Base-by-base conservation (phyloP, 1,140 invertebrate genomes). In the Acromyrmex heyeri region DNA sequence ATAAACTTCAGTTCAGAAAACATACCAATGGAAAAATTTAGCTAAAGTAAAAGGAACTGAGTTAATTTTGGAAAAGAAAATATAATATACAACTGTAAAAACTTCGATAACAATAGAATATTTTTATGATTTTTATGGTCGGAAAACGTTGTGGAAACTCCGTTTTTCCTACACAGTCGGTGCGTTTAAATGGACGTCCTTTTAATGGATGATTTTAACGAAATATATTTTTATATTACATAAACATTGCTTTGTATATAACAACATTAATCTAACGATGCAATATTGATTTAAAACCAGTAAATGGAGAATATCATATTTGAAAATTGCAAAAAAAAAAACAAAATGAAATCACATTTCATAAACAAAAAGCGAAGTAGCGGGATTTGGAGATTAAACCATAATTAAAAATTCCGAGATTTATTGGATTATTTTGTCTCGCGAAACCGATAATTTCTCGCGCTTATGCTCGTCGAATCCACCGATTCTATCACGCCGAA, bases 371-470 rank as follows among this genome's bases (percentile, higher is more conserved):
- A 1, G n/a, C 10, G n/a, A 21, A 27, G 18, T 6, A 61, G 12
- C 8, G 0, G n/a, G 34, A 67, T 59, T 24, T 59, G 34, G 14
- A 62, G 4, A 67, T 1, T 67, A 38, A 67, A 67, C 34, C 18
- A 18, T 38, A 53, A 53, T 2, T 27, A 30, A 21, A 24, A 21
- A 24, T 12, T 2, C 10, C 5, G 3, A 50, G 12, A 27, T 53
- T 72, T 18, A 21, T 55, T 34, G 16, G 12, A 50, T 21, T 10
- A 5, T 24, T 59, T 24, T 59, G 21, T 64, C 12, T 53, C n/a
- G 18, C 6, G 24, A 2, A 30, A 62, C 10, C 6, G 62, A 67
- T 79, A 79, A 67, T 67, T 79, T 38, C 21, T n/a, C 75, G 30
- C 55, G 48, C 21, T 34, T 78, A 76, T 61, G 57, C 44, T 50